A percentile compares a stretch with the other conserved stretches of the same genome.
These are phyloP conservation scores for Anagyrus pseudococci DNA, from an alignment of 2,888 invertebrate genomes.

Conservation along the genomic window DNA sequence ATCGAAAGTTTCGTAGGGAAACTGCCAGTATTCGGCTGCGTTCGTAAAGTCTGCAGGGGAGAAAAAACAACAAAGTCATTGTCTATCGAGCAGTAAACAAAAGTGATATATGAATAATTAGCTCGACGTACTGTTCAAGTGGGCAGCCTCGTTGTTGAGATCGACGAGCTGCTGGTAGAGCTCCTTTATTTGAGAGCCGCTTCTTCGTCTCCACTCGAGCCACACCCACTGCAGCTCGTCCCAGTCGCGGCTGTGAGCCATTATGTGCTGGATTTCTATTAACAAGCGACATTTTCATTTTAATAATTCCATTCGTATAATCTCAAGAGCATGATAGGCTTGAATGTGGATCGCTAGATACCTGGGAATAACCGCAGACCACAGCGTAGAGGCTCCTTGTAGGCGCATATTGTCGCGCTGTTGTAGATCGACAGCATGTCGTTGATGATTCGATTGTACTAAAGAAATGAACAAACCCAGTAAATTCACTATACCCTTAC, in stretches of 20 bases:
- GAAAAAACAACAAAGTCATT: background rate
- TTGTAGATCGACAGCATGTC: constrained; percentile 90
- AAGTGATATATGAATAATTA: background rate
- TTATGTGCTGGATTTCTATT: constrained; percentile 67
- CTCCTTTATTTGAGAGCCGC: constrained; percentile 79
- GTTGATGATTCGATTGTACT: constrained; percentile 88
- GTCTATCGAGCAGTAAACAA: background rate
- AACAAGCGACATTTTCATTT: no score
- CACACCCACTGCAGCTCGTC: constrained; percentile 87
- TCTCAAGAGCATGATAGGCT: no score
- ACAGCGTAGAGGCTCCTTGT: constrained; percentile 84
- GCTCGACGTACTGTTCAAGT: constrained; percentile 72
- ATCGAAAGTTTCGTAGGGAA: constrained; percentile 80
- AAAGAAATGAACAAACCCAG: constrained; percentile 40
- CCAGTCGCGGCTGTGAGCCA: constrained; percentile 85
- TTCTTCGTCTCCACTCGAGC: constrained; percentile 85
- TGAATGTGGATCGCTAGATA: constrained; percentile 40
- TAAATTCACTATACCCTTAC: no score
- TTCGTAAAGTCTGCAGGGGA: constrained; percentile 79
- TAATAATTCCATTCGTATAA: no score
- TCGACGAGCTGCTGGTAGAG: constrained; percentile 81
- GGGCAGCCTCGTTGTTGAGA: constrained; percentile 81
- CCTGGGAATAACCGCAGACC: constrained; percentile 83
- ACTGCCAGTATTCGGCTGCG: constrained; percentile 88
- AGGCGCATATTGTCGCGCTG: constrained; percentile 82